Base-by-base conservation (phyloP, 2,113 vertebrate genomes). In the Spermophilus dauricus region DNA sequence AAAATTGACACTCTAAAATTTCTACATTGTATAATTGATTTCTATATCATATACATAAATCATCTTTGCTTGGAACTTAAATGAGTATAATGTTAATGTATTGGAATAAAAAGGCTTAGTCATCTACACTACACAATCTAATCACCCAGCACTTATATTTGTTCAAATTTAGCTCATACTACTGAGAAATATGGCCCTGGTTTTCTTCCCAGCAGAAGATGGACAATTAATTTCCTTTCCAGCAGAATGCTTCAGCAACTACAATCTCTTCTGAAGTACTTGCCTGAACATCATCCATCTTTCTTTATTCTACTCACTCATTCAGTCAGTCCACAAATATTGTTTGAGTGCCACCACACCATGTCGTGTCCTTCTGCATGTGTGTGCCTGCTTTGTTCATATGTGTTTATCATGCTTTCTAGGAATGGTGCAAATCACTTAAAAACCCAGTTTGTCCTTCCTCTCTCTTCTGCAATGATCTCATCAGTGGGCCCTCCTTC, bases 161-260 rank as follows among this genome's bases (percentile, higher is more conserved):
- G 37, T 86, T 90, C 81, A 77, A 34, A 70, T 58, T 51, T 45
- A 89, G 53, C 78, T 42, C 82, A 73, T 20, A 83, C 3, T 24
- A 26, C 42, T 73, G 70, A 88, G 39, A 94, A 90, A 82, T 39
- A 69, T 26, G n/a, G n/a, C 34, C 8, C 34, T 28, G 20, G 26
- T 94, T 92, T 69, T 69, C 85, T 70, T 78, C 48, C 32, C 30
- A 16, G 53, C 2, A 28, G 45, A 30, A 94, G 24, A 80, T 24
- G 8, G 61, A 85, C 87, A 94, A 75, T 77, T 58, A 81, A 84
- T 86, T 96, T 42, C 37, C 42, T 65, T 78, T 63, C 80, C 56
- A 58, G 28, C 17, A 94, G 42, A 92, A 70, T 39, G 39, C 45
- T 34, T 65, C n/a, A 30, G 2, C 42, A n/a, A 69, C 2, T 8